These are phyloP conservation scores for Hypothenemus hampei DNA, from an alignment of 1,140 invertebrate genomes.

Conservation along the genomic window DNA sequence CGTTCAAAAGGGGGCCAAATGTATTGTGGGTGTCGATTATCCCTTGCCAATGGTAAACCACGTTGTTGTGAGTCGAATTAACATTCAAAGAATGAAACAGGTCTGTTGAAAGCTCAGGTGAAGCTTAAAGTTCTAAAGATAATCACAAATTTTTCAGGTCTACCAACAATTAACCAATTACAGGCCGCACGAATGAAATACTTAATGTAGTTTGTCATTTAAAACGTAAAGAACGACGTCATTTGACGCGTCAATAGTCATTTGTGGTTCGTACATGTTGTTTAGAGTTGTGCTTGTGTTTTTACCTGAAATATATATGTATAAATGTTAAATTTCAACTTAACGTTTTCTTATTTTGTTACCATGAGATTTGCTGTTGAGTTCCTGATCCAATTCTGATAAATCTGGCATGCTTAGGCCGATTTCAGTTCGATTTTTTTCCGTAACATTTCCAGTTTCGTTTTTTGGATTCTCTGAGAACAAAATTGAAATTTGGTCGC, in stretches of 20 bases:
- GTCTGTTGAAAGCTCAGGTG: slow-evolving; percentile 45
- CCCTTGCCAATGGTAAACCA: slow-evolving; percentile 85
- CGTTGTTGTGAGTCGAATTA: slow-evolving; percentile 64
- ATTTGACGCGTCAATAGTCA: slow-evolving; percentile 22
- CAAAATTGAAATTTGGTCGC: slow-evolving; percentile 15
- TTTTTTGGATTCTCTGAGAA: slow-evolving; percentile 16
- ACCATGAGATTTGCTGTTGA: neutral
- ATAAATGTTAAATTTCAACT: no score
- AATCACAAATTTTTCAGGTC: slow-evolving; percentile 39
- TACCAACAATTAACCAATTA: slow-evolving; percentile 69
- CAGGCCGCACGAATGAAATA: slow-evolving; percentile 24
- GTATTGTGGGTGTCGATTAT: slow-evolving; percentile 80
- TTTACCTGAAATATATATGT: slow-evolving; percentile 33
- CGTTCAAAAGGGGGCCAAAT: slow-evolving; percentile 74
- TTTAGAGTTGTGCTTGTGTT: slow-evolving; percentile 30
- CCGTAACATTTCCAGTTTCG: neutral
- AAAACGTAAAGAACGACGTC: slow-evolving; percentile 33
- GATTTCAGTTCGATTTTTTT: slow-evolving; percentile 27
- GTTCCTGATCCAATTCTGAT: slow-evolving; percentile 17
- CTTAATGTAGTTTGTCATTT: slow-evolving; percentile 23
- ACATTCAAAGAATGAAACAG: slow-evolving; percentile 83
- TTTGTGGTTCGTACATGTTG: slow-evolving; percentile 33
- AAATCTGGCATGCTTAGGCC: slow-evolving; percentile 43
- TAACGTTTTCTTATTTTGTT: no score
- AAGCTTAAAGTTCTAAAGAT: neutral